Percentiles rank a stretch among this genome's conserved stretches.
Conservation (phyloP, 2,888 invertebrate genomes). For the Hirtodrosophila cameraria region DNA sequence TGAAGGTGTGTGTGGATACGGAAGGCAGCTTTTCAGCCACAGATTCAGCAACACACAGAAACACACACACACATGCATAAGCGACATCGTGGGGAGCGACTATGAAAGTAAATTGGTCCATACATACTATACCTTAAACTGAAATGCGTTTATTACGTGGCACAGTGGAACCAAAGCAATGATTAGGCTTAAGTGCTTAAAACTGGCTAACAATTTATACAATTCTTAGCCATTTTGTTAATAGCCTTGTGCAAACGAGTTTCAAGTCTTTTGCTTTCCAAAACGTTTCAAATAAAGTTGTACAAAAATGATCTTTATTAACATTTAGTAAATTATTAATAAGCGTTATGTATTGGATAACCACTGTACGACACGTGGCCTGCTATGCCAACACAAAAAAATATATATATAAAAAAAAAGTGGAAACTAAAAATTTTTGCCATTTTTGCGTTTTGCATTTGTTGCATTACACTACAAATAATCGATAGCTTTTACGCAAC, state of each 20-base stretch:
- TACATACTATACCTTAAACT: conserved; percentile 23
- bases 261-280: too few relatives aligned
- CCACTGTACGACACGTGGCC: too few relatives aligned
- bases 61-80: background rate
- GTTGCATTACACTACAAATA: conserved; percentile 69
- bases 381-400: too few relatives aligned
- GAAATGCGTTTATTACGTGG: conserved; percentile 28
- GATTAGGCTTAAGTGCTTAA: background rate
- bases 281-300: too few relatives aligned
- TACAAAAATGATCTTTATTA: too few relatives aligned
- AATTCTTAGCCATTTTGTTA: background rate
- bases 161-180: conserved; percentile 30
- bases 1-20: conserved; percentile 4
- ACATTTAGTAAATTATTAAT: too few relatives aligned
- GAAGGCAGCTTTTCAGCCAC: conserved; percentile 11
- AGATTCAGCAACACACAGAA: background rate
- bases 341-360: too few relatives aligned
- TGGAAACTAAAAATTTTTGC: conserved; percentile 42
- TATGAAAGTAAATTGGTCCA: conserved; percentile 50
- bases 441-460: conserved; percentile 60
- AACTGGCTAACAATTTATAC: too few relatives aligned
- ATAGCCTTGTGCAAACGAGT: too few relatives aligned
- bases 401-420: conserved; percentile 8
- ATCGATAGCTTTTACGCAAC: conserved; percentile 72
- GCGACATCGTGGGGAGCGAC: conserved; percentile 3